Evolutionary conservation across 2,113 vertebrate genomes (phyloP).

Genomic region (Ictalurus furcatus): DNA sequence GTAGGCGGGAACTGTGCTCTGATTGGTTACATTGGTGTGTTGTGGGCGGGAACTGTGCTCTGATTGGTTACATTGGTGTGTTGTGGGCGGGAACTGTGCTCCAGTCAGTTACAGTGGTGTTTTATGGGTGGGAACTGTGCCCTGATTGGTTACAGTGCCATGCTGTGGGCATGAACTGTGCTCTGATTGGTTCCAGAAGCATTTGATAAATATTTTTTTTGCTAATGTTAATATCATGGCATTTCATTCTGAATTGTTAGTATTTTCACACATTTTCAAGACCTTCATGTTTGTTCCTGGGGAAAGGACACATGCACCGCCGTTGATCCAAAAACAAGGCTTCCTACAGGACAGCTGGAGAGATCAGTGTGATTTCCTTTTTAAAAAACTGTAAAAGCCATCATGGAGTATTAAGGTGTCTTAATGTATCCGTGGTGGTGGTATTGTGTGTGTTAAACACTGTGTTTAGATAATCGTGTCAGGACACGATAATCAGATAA

Average conservation of each 20-base stretch:
- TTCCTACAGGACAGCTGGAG: no score
- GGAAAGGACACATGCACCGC: background rate
- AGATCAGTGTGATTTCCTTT: no score
- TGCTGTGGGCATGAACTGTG: background rate
- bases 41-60: background rate
- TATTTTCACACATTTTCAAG: background rate
- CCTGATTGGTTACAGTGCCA: background rate
- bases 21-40: background rate
- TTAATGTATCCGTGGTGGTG: background rate
- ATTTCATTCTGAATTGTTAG: no score
- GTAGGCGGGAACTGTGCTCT: background rate
- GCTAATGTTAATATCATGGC: no score
- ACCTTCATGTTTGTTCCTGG: background rate
- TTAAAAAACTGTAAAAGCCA: background rate
- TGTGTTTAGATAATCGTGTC: background rate
- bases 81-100: background rate
- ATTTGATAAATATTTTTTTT: no score
- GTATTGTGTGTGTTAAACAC: background rate
- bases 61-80: background rate
- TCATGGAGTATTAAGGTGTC: background rate
- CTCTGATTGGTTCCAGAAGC: background rate
- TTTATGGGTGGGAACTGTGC: background rate
- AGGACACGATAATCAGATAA: no score
- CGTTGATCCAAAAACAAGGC: background rate
- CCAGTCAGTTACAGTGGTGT: background rate